Base-by-base conservation (phyloP, 2,113 vertebrate genomes). In the Ascaphus truei region DNA sequence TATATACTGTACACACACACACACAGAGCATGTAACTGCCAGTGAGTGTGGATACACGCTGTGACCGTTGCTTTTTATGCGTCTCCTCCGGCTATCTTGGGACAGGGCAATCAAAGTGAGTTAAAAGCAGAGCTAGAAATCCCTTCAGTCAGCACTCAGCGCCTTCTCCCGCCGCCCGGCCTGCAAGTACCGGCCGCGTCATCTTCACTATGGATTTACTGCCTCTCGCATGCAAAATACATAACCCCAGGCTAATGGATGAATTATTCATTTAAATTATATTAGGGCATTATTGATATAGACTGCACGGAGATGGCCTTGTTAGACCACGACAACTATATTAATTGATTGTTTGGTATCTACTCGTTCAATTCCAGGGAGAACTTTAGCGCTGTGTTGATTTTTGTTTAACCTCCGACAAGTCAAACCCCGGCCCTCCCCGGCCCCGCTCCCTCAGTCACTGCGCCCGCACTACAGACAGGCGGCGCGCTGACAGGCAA, bases 261-360 rank as follows among this genome's bases (percentile, higher is more conserved):
- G 50, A 51, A 53, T 66, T 66, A 66, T 66, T 66, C 48, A 18
- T 8, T 55, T 50, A 55, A 66, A 55, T 66, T 50, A 66, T 66
- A 66, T 55, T 55, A 55, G 63, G 34, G 26, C 48, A 55, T 55
- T 66, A 66, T 66, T 66, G 63, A 66, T 66, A 66, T 36, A 66
- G 63, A 66, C 63, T 23, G 63, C 63, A 56, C 20, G 36, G 33
- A 66, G 50, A 33, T 66, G 63, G 53, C 63, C 63, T 66, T 66
- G 63, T 66, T 66, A 55, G 34, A 41, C 10, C 63, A 52, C 34
- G 26, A 55, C 50, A 66, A 55, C 50, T 66, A 66, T 66, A 66
- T 55, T 66, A 66, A 66, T 66, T 66, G 63, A 66, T 66, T 34
- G 31, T 53, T 66, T 52, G 34, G 63, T 43, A 43, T 66, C 63